These are phyloP conservation scores for Agrypnus murinus DNA, from an alignment of 2,888 invertebrate genomes.

Conservation along the genomic window DNA sequence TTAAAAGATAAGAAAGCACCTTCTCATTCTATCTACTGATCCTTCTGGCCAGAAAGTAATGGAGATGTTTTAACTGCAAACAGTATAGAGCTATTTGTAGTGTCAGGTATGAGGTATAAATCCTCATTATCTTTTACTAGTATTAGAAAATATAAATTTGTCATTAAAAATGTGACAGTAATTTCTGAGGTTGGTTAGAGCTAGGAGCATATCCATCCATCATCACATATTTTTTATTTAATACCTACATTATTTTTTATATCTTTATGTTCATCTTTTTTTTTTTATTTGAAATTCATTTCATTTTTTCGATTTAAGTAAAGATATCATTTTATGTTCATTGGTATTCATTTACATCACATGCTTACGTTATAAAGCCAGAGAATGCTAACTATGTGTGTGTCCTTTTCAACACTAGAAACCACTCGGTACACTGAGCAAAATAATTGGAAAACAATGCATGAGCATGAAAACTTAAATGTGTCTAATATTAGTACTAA, in stretches of 20 bases:
- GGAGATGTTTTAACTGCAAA: constrained; percentile 25
- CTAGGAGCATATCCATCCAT: constrained; percentile 65
- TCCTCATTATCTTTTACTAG: not conserved
- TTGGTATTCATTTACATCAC: constrained; percentile 43
- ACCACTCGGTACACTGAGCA: constrained; percentile 52
- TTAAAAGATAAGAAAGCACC: too few species aligned
- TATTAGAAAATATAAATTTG: not conserved
- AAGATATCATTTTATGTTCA: constrained; percentile 19
- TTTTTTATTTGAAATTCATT: constrained; percentile 7
- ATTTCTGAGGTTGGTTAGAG: constrained; percentile 37
- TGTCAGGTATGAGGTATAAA: not conserved
- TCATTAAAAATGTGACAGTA: too few species aligned
- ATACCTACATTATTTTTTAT: constrained; percentile 39
- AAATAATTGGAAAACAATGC: constrained; percentile 40
- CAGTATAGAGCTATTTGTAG: not conserved
- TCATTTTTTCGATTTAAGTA: too few species aligned
- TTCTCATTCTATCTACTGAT: too few species aligned
- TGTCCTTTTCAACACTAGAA: constrained; percentile 40
- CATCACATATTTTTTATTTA: constrained; percentile 53
- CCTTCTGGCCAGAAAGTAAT: constrained; percentile 41
- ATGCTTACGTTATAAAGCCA: constrained; percentile 63
- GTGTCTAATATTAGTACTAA: constrained; percentile 28
- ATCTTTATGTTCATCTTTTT: not conserved
- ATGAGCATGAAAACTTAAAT: constrained; percentile 40
- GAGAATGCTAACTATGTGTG: constrained; percentile 68